These are phyloP conservation scores for Coryphaenoides rupestris DNA, from an alignment of 2,113 vertebrate species.

Conservation along the genomic window DNA sequence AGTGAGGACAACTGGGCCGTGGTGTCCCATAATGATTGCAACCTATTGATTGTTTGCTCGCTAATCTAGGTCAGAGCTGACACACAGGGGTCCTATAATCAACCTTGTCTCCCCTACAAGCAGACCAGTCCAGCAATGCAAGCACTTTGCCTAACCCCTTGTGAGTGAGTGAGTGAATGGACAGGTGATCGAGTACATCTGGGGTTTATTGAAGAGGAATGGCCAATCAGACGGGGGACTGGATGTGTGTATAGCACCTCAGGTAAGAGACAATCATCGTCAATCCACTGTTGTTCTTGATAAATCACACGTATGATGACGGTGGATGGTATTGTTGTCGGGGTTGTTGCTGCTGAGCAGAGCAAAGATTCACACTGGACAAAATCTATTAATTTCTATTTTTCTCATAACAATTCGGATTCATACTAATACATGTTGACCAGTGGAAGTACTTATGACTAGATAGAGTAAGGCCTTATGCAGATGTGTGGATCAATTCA, in stretches of 20 bases:
- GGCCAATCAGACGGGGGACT: constrained; percentile 5
- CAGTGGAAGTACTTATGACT: too few species aligned
- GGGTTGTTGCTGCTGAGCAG: background rate
- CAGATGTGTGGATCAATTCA: too few species aligned
- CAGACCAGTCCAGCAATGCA: background rate
- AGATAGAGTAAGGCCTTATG: too few species aligned
- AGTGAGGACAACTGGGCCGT: constrained; percentile 1
- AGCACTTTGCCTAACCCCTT: background rate
- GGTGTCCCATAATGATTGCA: constrained; percentile 25
- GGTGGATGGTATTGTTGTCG: background rate
- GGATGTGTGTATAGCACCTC: constrained; percentile 8
- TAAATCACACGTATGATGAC: too few species aligned
- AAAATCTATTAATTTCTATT: too few species aligned
- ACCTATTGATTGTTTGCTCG: constrained; percentile 48
- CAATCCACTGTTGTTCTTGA: background rate
- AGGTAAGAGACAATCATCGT: constrained; percentile 44
- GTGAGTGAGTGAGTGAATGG: background rate
- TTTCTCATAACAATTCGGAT: too few species aligned
- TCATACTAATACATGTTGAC: too few species aligned
- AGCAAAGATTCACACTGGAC: too few species aligned
- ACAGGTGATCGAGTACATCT: background rate
- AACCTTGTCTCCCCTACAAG: constrained; percentile 19
- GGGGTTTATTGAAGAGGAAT: background rate
- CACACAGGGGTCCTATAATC: constrained; percentile 39
- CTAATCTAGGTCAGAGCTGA: constrained; percentile 52